These are phyloP conservation scores for Cydia strobilella DNA, from an alignment of 1,140 invertebrate genomes.

Conservation along the genomic window DNA sequence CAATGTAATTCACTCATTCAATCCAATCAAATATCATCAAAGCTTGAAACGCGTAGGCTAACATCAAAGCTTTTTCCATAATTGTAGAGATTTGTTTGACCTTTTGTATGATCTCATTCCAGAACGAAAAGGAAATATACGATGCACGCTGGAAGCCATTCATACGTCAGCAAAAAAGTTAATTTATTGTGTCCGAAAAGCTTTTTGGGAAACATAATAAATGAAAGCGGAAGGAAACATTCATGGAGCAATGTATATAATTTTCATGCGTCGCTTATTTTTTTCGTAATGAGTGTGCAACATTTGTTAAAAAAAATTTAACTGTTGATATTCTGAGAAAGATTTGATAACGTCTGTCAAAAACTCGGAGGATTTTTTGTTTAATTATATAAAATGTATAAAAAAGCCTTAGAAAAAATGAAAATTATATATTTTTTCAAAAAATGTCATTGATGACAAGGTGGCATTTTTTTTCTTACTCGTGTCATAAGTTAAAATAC, in stretches of 20 bases:
- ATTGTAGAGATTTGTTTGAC: conserved; percentile 21
- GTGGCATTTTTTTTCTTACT: no score
- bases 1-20: not conserved
- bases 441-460: no score
- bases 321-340: not conserved
- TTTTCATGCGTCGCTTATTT: conserved; percentile 4
- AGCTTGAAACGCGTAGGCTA: not conserved
- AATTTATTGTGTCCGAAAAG: conserved; percentile 19
- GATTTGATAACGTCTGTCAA: no score
- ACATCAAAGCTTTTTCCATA: conserved; percentile 23
- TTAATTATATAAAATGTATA: no score
- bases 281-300: not conserved
- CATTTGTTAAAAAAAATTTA: no score
- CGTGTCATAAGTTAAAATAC: no score
- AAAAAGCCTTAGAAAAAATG: no score
- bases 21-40: not conserved
- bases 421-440: no score
- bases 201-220: conserved; percentile 7
- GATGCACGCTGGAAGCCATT: conserved; percentile 17
- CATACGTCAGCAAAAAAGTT: conserved; percentile 7
- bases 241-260: conserved; percentile 12
- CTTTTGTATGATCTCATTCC: conserved; percentile 6
- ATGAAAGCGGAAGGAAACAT: conserved; percentile 27
- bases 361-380: no score
- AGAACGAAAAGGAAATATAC: not conserved